Conservation (phyloP, 2,113 vertebrate species). For the Ochotona princeps region DNA sequence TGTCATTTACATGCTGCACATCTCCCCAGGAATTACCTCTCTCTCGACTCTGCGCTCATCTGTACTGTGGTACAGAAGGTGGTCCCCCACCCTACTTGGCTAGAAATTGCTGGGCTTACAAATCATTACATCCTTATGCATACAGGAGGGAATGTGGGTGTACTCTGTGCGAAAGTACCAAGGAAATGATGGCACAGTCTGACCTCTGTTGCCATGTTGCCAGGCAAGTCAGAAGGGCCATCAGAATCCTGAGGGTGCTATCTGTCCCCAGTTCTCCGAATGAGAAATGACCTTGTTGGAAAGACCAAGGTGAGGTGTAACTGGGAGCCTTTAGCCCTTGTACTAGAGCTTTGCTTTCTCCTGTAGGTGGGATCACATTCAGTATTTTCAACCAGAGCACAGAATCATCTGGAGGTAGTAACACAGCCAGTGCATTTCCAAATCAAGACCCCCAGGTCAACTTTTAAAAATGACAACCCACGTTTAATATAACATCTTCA, state of each 20-base stretch:
- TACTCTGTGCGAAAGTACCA: not conserved
- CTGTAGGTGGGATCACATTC: not conserved
- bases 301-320: not conserved
- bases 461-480: not conserved
- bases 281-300: not conserved
- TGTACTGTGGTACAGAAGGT: not conserved
- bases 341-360: not conserved
- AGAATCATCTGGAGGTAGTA: not conserved
- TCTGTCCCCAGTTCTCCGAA: not conserved
- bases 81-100: not conserved
- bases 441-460: not conserved
- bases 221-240: not conserved
- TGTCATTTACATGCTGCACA: conserved; percentile 13
- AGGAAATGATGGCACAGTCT: not conserved
- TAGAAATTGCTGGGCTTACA: not conserved
- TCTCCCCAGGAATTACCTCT: conserved; percentile 64
- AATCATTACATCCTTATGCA: not conserved
- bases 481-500: not conserved
- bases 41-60: conserved; percentile 52
- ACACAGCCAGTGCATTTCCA: not conserved
- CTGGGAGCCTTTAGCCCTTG: not conserved
- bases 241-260: not conserved
- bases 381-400: not conserved
- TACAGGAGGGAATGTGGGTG: not conserved
- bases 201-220: not conserved